A percentile compares a stretch with the other conserved stretches of the same genome.
phyloP scores from a whole-genome alignment of 2,888 invertebrate genomes.

The Phengaris alcon region DNA sequence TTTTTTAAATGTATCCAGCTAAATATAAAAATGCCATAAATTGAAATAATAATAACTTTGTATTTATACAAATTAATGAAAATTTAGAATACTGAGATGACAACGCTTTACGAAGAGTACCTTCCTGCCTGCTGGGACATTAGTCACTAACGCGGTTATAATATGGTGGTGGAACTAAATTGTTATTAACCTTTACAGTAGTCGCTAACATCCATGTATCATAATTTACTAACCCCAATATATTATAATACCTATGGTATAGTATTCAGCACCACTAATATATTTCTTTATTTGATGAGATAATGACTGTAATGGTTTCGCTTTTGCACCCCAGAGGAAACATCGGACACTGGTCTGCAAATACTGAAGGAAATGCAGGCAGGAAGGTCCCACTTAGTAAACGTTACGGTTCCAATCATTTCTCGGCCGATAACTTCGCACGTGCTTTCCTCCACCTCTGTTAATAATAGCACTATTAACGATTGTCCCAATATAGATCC shows the following conservation, averaged over 20 bases:
- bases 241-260: conserved; percentile 50
- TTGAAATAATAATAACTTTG: conserved; percentile 36
- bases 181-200: conserved; percentile 52
- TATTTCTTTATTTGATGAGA: conserved; percentile 43
- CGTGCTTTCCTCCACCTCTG: conserved; percentile 53
- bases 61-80: conserved; percentile 37
- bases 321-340: conserved; percentile 78
- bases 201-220: conserved; percentile 46
- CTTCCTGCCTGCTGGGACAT: conserved; percentile 79
- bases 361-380: conserved; percentile 79
- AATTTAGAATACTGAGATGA: conserved; percentile 62
- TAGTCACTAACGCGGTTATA: conserved; percentile 69
- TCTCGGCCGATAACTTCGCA: conserved; percentile 66
- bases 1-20: conserved; percentile 26
- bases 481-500: conserved; percentile 38
- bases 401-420: conserved; percentile 65
- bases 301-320: conserved; percentile 63
- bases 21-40: conserved; percentile 41
- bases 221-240: conserved; percentile 54
- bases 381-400: conserved; percentile 82
- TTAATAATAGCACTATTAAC: conserved; percentile 39
- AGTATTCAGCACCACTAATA: conserved; percentile 35
- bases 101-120: conserved; percentile 79
- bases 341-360: conserved; percentile 76
- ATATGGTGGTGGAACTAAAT: conserved; percentile 67